These are phyloP conservation scores for Hyphantria cunea DNA, from an alignment of 1,140 invertebrate genomes.

Conservation along the genomic window DNA sequence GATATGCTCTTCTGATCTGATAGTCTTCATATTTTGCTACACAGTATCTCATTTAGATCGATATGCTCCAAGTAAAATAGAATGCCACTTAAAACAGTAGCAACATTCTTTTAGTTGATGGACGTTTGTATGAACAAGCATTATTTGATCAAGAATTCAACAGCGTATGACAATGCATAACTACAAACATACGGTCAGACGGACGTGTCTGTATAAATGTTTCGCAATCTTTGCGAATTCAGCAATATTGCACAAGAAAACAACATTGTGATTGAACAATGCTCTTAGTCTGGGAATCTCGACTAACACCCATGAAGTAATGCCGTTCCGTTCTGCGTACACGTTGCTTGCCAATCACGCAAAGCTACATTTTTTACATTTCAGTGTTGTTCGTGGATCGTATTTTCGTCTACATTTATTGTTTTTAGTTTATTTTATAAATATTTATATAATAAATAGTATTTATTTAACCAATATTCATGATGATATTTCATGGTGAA, in stretches of 20 bases:
- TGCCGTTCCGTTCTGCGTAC: conserved; percentile 31
- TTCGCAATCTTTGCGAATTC: conserved; percentile 62
- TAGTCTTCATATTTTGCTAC: background rate
- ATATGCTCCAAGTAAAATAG: background rate
- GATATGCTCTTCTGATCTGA: background rate
- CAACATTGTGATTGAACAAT: conserved; percentile 63
- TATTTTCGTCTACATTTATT: background rate
- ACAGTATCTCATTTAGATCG: background rate
- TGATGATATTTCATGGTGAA: too few relatives aligned
- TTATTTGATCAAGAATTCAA: conserved; percentile 44
- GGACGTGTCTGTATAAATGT: conserved; percentile 53
- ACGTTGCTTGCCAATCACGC: conserved; percentile 20
- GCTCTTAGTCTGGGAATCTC: conserved; percentile 51
- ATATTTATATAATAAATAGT: too few relatives aligned
- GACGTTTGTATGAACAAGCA: conserved; percentile 7
- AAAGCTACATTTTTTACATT: conserved; percentile 8
- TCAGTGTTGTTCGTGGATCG: conserved; percentile 2
- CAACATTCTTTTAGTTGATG: conserved; percentile 11
- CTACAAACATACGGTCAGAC: conserved; percentile 50
- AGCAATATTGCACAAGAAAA: conserved; percentile 69
- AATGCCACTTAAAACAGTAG: background rate
- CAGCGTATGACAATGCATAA: conserved; percentile 55
- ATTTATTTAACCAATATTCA: too few relatives aligned
- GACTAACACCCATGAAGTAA: conserved; percentile 45
- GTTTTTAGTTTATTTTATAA: background rate